Conservation (phyloP, 2,888 invertebrate genomes). For the Perizoma flavofasciatum region DNA sequence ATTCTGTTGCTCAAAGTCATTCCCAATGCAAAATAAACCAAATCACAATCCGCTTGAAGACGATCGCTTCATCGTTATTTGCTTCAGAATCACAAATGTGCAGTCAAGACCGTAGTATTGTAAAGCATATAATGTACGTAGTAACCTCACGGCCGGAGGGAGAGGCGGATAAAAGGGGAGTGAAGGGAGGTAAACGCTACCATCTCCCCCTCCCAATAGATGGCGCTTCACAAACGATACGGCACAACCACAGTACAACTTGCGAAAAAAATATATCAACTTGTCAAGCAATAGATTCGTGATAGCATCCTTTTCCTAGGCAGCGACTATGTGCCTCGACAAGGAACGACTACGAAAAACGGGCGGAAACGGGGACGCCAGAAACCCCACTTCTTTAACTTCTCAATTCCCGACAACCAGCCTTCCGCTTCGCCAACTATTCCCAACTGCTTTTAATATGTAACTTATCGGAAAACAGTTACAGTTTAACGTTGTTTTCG, state of each 20-base stretch:
- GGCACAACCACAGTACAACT: slow-evolving; percentile 64
- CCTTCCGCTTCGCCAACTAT: slow-evolving; percentile 54
- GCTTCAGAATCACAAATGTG: slow-evolving; percentile 36
- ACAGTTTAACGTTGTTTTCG: slow-evolving; percentile 38
- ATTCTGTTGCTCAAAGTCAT: slow-evolving; percentile 10
- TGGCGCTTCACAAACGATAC: slow-evolving; percentile 70
- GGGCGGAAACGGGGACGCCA: slow-evolving; percentile 40
- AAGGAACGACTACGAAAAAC: slow-evolving; percentile 29
- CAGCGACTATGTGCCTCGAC: slow-evolving; percentile 25
- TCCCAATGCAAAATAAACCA: slow-evolving; percentile 22
- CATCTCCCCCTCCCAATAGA: slow-evolving; percentile 59
- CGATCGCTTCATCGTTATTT: slow-evolving; percentile 30
- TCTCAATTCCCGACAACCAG: slow-evolving; percentile 56
- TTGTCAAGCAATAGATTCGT: slow-evolving; percentile 46
- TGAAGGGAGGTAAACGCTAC: slow-evolving; percentile 14
- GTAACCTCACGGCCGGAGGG: slow-evolving; percentile 41
- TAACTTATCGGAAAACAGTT: slow-evolving; percentile 55
- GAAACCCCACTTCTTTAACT: slow-evolving; percentile 53
- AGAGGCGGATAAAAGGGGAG: slow-evolving; percentile 26
- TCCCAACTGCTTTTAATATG: slow-evolving; percentile 51
- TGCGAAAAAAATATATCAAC: slow-evolving; percentile 38
- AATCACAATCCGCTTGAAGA: slow-evolving; percentile 28
- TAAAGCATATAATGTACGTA: slow-evolving; percentile 58
- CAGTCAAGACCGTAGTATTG: slow-evolving; percentile 36
- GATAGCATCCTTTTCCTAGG: slow-evolving; percentile 33